phyloP scores from a whole-genome alignment of 2,797 vertebrate species.

The Acrossocheilus wenchowensis region DNA sequence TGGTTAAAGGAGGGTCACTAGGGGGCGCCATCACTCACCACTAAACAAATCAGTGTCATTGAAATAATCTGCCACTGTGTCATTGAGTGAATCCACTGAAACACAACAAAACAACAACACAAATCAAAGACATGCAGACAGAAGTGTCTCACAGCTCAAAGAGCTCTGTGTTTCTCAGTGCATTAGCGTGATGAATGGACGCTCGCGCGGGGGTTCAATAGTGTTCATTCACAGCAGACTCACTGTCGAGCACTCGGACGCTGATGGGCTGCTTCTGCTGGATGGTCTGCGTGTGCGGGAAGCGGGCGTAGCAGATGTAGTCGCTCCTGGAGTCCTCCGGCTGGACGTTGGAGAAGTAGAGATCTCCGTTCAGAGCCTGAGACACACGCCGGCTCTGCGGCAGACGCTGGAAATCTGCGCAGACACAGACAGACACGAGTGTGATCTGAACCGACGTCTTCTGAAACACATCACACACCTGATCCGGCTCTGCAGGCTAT shows the following conservation, averaged over 20 bases:
- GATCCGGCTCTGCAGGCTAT: not conserved
- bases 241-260: conserved; percentile 91
- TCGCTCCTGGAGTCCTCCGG: conserved; percentile 89
- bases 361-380: conserved; percentile 95
- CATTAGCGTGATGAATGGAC: conserved; percentile 35
- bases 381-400: conserved; percentile 91
- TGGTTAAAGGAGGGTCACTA: conserved; percentile 75
- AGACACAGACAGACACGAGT: not conserved
- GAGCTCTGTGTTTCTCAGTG: conserved; percentile 28
- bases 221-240: conserved; percentile 68
- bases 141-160: not conserved
- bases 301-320: conserved; percentile 98
- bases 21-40: conserved; percentile 95
- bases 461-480: not conserved
- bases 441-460: too few species aligned
- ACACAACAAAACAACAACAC: conserved; percentile 80
- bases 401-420: conserved; percentile 91
- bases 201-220: conserved; percentile 37
- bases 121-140: conserved; percentile 13
- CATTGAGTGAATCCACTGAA: conserved; percentile 99
- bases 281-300: conserved; percentile 97
- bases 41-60: conserved; percentile 99
- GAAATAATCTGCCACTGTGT: conserved; percentile 98
- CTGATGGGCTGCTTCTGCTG: conserved; percentile 98
- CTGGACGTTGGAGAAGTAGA: conserved; percentile 95